These are phyloP conservation scores for Esox niger DNA, from an alignment of 2,113 vertebrate species.

Conservation along the genomic window DNA sequence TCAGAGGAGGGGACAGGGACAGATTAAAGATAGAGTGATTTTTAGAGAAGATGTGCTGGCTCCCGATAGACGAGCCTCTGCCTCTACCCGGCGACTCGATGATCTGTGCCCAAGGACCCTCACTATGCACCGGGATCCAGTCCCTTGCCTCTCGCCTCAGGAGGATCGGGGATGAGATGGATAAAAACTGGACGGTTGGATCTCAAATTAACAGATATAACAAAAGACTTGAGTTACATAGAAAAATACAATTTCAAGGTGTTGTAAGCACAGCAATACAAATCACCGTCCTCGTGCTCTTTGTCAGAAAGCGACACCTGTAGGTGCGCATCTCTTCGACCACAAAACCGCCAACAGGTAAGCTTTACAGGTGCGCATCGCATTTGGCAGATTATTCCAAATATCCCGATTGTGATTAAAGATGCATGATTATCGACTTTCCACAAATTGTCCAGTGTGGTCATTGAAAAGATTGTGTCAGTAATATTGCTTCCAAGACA, in stretches of 20 bases:
- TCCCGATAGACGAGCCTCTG: constrained; percentile 63
- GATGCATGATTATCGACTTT: too few species aligned
- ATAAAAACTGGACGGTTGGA: constrained; percentile 52
- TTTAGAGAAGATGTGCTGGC: constrained; percentile 73
- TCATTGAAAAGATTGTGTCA: too few species aligned
- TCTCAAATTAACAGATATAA: constrained; percentile 13
- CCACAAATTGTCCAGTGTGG: too few species aligned
- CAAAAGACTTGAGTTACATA: constrained; percentile 21
- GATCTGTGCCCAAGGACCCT: constrained; percentile 50
- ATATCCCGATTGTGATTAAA: too few species aligned
- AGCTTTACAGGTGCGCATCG: constrained; percentile 3
- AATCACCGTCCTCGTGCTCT: constrained; percentile 72
- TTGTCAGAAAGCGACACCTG: constrained; percentile 73
- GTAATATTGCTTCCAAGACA: too few species aligned
- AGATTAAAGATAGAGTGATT: constrained; percentile 10
- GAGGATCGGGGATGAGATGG: constrained; percentile 80
- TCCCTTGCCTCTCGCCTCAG: constrained; percentile 74
- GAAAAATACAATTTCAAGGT: constrained; percentile 49
- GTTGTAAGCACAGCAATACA: constrained; percentile 67
- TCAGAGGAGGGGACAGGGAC: constrained; percentile 3
- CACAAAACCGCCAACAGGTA: constrained; percentile 73
- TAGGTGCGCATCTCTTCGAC: constrained; percentile 54
- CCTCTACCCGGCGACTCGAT: constrained; percentile 59
- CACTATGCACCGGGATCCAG: constrained; percentile 65
- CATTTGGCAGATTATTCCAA: background rate